Conservation (phyloP, 30 jellyfish, hydroid and myxozoan species). For the Mastigias papua region DNA sequence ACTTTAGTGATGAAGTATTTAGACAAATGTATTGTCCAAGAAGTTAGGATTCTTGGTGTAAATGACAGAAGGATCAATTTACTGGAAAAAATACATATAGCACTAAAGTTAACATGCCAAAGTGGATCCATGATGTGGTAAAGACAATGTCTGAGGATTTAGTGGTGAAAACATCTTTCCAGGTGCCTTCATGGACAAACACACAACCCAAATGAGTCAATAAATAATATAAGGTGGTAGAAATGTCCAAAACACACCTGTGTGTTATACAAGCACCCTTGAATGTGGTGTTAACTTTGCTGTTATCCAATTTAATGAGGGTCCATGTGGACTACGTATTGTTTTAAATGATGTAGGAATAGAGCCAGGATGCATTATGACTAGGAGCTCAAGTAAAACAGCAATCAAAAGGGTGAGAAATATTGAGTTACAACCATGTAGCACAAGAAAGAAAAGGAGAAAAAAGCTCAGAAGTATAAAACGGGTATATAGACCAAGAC, state of each 20-base stretch:
- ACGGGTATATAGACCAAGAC: constrained; percentile 25
- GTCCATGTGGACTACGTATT: constrained; percentile 7
- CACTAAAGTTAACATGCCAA: constrained; percentile 9
- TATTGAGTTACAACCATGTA: background rate
- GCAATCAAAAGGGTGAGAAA: background rate
- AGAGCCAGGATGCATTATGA: background rate
- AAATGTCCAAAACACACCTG: no score
- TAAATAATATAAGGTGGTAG: no score
- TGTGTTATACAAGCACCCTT: background rate
- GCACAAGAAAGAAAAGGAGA: constrained; percentile 6
- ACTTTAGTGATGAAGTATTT: constrained; percentile 22
- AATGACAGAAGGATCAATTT: constrained; percentile 24
- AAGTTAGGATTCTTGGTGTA: constrained; percentile 59
- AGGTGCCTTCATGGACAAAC: constrained; percentile 55
- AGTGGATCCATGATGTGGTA: constrained; percentile 47
- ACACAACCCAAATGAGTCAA: constrained; percentile 9
- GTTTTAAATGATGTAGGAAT: background rate
- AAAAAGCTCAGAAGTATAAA: background rate
- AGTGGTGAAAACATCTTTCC: constrained; percentile 25
- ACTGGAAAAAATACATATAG: constrained; percentile 21
- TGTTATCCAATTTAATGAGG: constrained; percentile 40
- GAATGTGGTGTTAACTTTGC: constrained; percentile 46
- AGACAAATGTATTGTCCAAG: constrained; percentile 57
- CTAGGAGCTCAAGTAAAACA: background rate
- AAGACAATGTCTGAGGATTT: constrained; percentile 21